Base-by-base conservation (phyloP, 1,140 invertebrate genomes). In the Caenorhabditis inopinata region DNA sequence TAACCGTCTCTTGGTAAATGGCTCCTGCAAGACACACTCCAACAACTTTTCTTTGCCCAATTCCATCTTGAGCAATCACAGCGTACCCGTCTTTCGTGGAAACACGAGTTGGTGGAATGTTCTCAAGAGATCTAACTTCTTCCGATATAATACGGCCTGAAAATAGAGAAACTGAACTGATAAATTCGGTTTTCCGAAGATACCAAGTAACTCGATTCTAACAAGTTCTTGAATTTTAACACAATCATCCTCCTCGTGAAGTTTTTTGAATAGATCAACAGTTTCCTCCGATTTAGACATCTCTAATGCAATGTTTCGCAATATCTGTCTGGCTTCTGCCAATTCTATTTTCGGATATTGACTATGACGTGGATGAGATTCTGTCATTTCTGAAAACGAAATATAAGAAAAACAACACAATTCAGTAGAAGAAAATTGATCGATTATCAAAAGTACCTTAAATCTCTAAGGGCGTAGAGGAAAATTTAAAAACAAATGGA, bases 71-170 rank as follows among this genome's bases (percentile, higher is more conserved):
- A 23, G 32, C 51, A 12, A 68, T 76, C 0, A 80, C 29, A 25
- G 79, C 79, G 29, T 80, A 80, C 14, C 79, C 79, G 29, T 80
- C 79, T 35, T 68, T 80, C 21, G 49, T 80, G 0, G 79, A 74
- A 27, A 48, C 73, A n/a, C 23, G 46, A 25, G 32, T 23, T 9
- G 42, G 47, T 18, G 79, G 79, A 5, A 75, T 21, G 38, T 80
- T 35, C 21, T 51, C 76, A 3, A 14, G 0, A 0, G 76, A 58
- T 5, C 29, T 38, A 0, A 68, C 35, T 21, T 25, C 21, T 29
- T 62, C 12, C 1, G 51, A 51, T 7, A 53, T 25, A 23, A 78
- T 25, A 27, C 29, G 23, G 7, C 76, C 76, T 78, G 29, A 46
- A 62, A 78, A 53, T 11, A 1, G 18, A 38, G 1, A 35, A 12